Percentiles rank a stretch among this genome's conserved stretches.
These are phyloP conservation scores for Catostomus latipinnis DNA, from an alignment of 2,797 vertebrate species.

Conservation along the genomic window DNA sequence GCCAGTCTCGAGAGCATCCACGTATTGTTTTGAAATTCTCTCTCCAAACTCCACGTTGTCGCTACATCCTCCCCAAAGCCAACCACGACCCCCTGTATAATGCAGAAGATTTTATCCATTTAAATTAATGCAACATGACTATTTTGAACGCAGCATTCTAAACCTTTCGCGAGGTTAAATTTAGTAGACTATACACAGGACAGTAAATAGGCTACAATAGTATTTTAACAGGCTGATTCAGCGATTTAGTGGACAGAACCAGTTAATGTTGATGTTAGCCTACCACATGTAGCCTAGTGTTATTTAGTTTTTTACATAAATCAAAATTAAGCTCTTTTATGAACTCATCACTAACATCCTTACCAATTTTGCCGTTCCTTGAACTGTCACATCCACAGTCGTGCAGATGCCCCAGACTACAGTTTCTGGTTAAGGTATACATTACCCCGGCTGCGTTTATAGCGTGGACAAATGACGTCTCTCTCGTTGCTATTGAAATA, in stretches of 20 bases:
- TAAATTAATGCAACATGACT: not conserved
- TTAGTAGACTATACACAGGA: too few relatives aligned
- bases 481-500: constrained; percentile 84
- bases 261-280: too few relatives aligned
- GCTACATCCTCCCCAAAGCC: constrained; percentile 99
- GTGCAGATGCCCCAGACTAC: constrained; percentile 93
- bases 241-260: too few relatives aligned
- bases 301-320: too few relatives aligned
- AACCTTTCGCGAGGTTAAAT: too few relatives aligned
- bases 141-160: not conserved
- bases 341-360: constrained; percentile 41
- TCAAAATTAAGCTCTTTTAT: too few relatives aligned
- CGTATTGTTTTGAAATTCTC: constrained; percentile 92
- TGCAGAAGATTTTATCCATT: not conserved
- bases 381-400: constrained; percentile 94
- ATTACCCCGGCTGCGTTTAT: constrained; percentile 96
- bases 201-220: too few relatives aligned
- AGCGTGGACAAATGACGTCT: constrained; percentile 94
- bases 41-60: constrained; percentile 96
- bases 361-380: constrained; percentile 88
- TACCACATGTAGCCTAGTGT: too few relatives aligned
- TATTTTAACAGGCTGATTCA: not conserved
- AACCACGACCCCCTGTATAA: constrained; percentile 88
- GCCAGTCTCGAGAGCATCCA: constrained; percentile 92
- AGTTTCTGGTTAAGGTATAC: constrained; percentile 94